Percentiles rank a stretch among this genome's conserved stretches.
Conservation (phyloP, 1,140 invertebrate genomes). For the Drosophila sp. region DNA sequence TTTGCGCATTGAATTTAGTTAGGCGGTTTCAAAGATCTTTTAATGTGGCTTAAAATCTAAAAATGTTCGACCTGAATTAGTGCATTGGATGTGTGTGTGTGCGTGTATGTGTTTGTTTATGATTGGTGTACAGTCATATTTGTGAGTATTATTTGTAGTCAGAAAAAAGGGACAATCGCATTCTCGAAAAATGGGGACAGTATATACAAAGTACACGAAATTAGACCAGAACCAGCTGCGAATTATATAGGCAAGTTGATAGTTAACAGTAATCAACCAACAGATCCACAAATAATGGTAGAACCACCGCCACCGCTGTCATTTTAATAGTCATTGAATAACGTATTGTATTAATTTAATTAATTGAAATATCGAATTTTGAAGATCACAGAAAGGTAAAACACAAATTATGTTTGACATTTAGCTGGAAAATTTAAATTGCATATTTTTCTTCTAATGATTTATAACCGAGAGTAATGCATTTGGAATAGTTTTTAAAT, state of each 20-base stretch:
- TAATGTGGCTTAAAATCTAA: conserved; percentile 51
- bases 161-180: conserved; percentile 22
- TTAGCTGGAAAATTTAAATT: not conserved
- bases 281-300: conserved; percentile 39
- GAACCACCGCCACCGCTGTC: conserved; percentile 48
- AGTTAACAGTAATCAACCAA: conserved; percentile 15
- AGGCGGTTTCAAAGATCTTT: conserved; percentile 66
- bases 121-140: conserved; percentile 27
- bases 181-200: conserved; percentile 28
- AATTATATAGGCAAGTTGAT: conserved; percentile 32
- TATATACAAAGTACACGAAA: conserved; percentile 31
- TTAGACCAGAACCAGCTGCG: conserved; percentile 52
- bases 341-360: not conserved
- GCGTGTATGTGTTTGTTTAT: conserved; percentile 7
- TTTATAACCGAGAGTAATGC: conserved; percentile 5
- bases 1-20: conserved; percentile 81
- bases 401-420: not conserved
- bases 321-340: not conserved
- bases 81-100: conserved; percentile 25
- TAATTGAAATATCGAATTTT: not conserved
- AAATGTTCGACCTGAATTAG: conserved; percentile 44
- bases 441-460: too few species aligned
- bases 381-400: not conserved
- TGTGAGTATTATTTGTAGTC: conserved; percentile 20
- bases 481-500: not conserved